Evolutionary conservation across 1,140 invertebrate genomes (phyloP).

Genomic region (Drosophila nikananu): DNA sequence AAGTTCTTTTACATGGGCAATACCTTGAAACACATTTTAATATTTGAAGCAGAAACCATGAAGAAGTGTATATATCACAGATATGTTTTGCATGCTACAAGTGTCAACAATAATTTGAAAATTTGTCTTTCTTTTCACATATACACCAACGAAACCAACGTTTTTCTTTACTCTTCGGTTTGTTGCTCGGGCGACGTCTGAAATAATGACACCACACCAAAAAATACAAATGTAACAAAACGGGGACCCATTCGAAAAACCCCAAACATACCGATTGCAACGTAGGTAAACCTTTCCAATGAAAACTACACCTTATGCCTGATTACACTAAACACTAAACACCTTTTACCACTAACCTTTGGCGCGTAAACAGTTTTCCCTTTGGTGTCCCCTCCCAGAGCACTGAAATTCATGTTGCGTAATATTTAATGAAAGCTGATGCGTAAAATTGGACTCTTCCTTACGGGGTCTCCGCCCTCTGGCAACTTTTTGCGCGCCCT

Average conservation of each 20-base stretch:
- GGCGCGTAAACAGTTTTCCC: conserved; percentile 60
- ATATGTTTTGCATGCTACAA: conserved; percentile 6
- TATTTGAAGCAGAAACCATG: not conserved
- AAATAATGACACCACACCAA: conserved; percentile 46
- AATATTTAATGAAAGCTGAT: conserved; percentile 53
- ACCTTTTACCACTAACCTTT: conserved; percentile 20
- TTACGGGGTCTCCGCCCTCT: not conserved
- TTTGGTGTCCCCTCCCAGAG: not conserved
- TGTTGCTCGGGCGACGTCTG: conserved; percentile 38
- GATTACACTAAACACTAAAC: conserved; percentile 28
- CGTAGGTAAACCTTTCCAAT: conserved; percentile 72
- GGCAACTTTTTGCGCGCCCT: conserved; percentile 65
- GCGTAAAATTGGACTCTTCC: conserved; percentile 18
- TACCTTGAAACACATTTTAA: not conserved
- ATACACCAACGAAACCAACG: conserved; percentile 35
- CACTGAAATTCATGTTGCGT: conserved; percentile 10
- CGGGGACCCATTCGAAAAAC: conserved; percentile 11
- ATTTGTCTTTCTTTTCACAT: conserved; percentile 58
- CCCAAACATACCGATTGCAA: conserved; percentile 45
- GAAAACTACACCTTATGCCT: conserved; percentile 42
- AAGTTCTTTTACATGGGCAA: not conserved
- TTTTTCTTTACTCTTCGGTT: conserved; percentile 54
- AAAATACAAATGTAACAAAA: conserved; percentile 27
- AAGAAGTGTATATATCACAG: no score
- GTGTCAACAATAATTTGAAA: conserved; percentile 9